Evolutionary conservation across 1,140 invertebrate species (phyloP).

Genomic region (Drosophila mayri): DNA sequence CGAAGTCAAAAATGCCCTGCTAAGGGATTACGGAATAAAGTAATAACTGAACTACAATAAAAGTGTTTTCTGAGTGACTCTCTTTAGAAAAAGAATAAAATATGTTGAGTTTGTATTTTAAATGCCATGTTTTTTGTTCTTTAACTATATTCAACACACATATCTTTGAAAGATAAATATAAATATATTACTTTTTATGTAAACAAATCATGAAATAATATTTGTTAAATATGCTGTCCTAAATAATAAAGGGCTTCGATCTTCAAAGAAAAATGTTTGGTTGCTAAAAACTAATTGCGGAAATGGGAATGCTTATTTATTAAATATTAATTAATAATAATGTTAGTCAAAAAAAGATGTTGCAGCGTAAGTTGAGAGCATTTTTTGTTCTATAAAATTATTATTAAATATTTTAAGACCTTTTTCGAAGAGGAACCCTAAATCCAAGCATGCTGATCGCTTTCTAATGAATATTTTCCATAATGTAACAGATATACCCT

Average conservation of each 20-base stretch:
- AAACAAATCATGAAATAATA: too few relatives aligned
- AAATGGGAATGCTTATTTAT: background rate
- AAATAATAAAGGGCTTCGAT: too few relatives aligned
- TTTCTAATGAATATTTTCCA: background rate
- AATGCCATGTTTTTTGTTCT: too few relatives aligned
- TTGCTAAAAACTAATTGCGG: background rate
- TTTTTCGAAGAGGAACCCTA: background rate
- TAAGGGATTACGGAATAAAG: background rate
- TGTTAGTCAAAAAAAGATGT: background rate
- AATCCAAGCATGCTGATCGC: background rate
- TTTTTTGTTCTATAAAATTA: too few relatives aligned
- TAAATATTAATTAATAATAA: background rate
- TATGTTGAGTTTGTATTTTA: background rate
- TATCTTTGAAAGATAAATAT: too few relatives aligned
- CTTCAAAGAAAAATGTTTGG: background rate
- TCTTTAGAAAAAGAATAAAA: background rate
- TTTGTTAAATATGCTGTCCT: too few relatives aligned
- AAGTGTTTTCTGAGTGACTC: background rate
- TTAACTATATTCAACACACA: too few relatives aligned
- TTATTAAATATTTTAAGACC: too few relatives aligned
- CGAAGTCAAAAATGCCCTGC: constrained; percentile 17
- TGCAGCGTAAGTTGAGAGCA: too few relatives aligned
- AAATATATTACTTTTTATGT: too few relatives aligned
- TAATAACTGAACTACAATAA: background rate
- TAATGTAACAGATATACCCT: background rate